These are phyloP conservation scores for Carduelis carduelis DNA, from an alignment of 2,797 vertebrate genomes.

Conservation along the genomic window DNA sequence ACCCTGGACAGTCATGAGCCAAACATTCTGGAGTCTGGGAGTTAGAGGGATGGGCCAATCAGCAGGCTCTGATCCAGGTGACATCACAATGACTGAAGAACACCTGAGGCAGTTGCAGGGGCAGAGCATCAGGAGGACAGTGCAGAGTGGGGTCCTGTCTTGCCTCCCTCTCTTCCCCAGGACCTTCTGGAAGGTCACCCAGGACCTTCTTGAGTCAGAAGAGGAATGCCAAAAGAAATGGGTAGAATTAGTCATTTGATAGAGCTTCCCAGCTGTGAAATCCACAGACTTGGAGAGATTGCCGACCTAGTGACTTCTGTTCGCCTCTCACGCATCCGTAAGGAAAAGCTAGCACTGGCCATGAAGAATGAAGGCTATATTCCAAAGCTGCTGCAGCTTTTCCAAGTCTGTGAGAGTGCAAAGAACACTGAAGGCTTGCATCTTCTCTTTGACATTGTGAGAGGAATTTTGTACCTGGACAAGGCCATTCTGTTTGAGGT, in stretches of 20 bases:
- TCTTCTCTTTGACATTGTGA: constrained; percentile 94
- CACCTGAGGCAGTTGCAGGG: neutral
- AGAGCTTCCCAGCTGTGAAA: constrained; percentile 90
- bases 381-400: constrained; percentile 94
- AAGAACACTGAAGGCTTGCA: constrained; percentile 92
- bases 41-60: neutral
- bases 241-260: constrained; percentile 87
- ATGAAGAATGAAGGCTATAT: constrained; percentile 93
- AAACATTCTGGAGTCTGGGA: neutral
- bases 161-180: neutral
- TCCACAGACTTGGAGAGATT: constrained; percentile 90
- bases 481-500: constrained; percentile 94
- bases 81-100: neutral
- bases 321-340: constrained; percentile 86
- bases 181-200: constrained; percentile 90
- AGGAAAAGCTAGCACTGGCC: constrained; percentile 90
- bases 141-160: neutral
- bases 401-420: constrained; percentile 90
- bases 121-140: neutral
- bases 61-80: neutral
- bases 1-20: neutral
- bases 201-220: constrained; percentile 92
- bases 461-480: constrained; percentile 95
- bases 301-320: constrained; percentile 94
- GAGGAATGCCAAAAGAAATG: constrained; percentile 94